phyloP scores from a whole-genome alignment of 2,888 invertebrate genomes.

The Phengaris alcon region DNA sequence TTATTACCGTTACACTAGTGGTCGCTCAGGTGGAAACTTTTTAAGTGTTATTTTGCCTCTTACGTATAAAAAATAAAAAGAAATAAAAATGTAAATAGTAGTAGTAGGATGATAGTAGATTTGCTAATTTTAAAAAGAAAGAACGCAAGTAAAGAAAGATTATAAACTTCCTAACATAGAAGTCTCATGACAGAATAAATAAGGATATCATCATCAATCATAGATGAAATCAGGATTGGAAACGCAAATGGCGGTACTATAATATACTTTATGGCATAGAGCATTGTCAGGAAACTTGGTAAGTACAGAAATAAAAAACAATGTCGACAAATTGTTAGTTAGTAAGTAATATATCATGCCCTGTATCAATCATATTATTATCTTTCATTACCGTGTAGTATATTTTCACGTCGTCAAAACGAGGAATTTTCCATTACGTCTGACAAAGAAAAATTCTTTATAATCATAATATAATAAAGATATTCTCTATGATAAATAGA shows the following conservation, averaged over 20 bases:
- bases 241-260: neutral
- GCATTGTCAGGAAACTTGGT: neutral
- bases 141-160: too few relatives aligned
- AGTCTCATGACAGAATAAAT: neutral
- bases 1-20: too few relatives aligned
- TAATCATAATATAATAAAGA: slow-evolving; percentile 33
- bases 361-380: slow-evolving; percentile 29
- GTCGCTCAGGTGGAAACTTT: too few relatives aligned
- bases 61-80: too few relatives aligned
- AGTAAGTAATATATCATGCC: slow-evolving; percentile 40
- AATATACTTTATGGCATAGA: neutral
- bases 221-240: neutral
- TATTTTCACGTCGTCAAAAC: slow-evolving; percentile 51
- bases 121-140: too few relatives aligned
- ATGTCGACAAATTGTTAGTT: slow-evolving; percentile 35
- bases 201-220: neutral
- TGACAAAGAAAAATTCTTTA: slow-evolving; percentile 46
- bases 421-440: slow-evolving; percentile 58
- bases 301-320: neutral
- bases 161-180: neutral
- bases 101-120: too few relatives aligned
- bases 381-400: slow-evolving; percentile 49
- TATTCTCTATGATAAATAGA: slow-evolving; percentile 24
- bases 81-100: too few relatives aligned
- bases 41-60: too few relatives aligned